A percentile compares a stretch with the other conserved stretches of the same genome.
These are phyloP conservation scores for Cheilosia scutellata DNA, from an alignment of 2,888 invertebrate species.

Conservation along the genomic window DNA sequence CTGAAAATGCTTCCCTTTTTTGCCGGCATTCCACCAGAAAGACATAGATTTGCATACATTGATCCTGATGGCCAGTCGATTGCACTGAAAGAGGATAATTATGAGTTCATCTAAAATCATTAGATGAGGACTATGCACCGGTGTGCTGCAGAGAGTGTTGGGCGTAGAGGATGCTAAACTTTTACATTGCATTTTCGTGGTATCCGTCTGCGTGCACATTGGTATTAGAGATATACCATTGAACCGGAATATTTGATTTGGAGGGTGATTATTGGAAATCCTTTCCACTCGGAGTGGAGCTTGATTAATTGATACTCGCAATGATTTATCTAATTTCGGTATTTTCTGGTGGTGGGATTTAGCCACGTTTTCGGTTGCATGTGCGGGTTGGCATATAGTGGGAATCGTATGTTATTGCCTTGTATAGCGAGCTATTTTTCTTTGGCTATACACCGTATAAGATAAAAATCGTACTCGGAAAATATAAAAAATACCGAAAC, in stretches of 20 bases:
- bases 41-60: constrained; percentile 54
- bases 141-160: neutral
- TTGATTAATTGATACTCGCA: constrained; percentile 49
- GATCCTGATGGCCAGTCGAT: constrained; percentile 42
- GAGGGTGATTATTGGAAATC: constrained; percentile 24
- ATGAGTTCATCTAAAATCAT: constrained; percentile 56
- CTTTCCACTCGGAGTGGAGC: constrained; percentile 4
- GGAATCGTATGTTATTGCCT: too few species aligned
- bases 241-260: constrained; percentile 46
- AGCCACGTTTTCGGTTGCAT: too few species aligned
- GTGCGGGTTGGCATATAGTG: too few species aligned
- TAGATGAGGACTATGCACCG: constrained; percentile 22
- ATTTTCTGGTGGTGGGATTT: neutral
- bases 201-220: constrained; percentile 3
- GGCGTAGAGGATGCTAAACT: constrained; percentile 8
- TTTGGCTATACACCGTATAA: too few species aligned
- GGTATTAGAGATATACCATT: neutral
- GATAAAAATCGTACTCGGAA: too few species aligned
- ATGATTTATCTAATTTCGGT: constrained; percentile 36
- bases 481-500: too few species aligned
- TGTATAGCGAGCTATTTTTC: too few species aligned
- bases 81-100: constrained; percentile 54
- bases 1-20: constrained; percentile 19
- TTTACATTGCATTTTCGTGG: neutral
- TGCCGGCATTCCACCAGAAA: neutral